Evolutionary conservation across 2,888 invertebrate genomes (phyloP).

Genomic region (Ormyrus rosae): DNA sequence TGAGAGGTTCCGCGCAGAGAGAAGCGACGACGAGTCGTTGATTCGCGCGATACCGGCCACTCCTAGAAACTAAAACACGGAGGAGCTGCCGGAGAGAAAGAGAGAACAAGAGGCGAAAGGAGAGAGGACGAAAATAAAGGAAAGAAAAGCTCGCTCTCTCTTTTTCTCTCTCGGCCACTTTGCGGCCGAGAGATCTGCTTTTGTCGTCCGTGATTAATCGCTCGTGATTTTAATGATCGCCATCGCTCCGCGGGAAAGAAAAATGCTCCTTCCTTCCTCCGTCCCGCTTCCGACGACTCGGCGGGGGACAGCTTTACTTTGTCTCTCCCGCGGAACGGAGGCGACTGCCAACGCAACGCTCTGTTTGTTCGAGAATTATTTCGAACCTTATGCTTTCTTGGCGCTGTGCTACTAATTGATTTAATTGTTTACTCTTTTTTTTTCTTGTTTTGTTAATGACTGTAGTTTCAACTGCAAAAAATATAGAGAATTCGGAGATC

Average conservation of each 20-base stretch:
- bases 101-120: background rate
- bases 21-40: slow-evolving; percentile 3
- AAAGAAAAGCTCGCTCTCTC: slow-evolving; percentile 1
- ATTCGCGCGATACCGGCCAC: background rate
- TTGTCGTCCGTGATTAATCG: slow-evolving; percentile 52
- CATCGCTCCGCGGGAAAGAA: slow-evolving; percentile 22
- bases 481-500: too few species aligned
- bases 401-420: background rate
- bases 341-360: background rate
- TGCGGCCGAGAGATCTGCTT: slow-evolving; percentile 42
- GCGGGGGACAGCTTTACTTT: slow-evolving; percentile 33
- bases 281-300: background rate
- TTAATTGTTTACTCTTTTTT: background rate
- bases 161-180: slow-evolving; percentile 13
- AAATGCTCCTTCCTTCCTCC: background rate
- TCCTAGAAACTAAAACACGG: background rate
- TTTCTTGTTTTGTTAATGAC: background rate
- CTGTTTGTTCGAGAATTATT: too few species aligned
- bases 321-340: slow-evolving; percentile 23
- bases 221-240: slow-evolving; percentile 52
- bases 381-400: background rate
- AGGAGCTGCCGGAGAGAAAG: background rate
- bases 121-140: background rate
- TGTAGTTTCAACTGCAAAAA: too few species aligned
- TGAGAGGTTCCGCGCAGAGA: slow-evolving; percentile 31